Percentiles rank a stretch among this genome's conserved stretches.
phyloP scores from a whole-genome alignment of 2,888 invertebrate species.

The Carabus problematicus region DNA sequence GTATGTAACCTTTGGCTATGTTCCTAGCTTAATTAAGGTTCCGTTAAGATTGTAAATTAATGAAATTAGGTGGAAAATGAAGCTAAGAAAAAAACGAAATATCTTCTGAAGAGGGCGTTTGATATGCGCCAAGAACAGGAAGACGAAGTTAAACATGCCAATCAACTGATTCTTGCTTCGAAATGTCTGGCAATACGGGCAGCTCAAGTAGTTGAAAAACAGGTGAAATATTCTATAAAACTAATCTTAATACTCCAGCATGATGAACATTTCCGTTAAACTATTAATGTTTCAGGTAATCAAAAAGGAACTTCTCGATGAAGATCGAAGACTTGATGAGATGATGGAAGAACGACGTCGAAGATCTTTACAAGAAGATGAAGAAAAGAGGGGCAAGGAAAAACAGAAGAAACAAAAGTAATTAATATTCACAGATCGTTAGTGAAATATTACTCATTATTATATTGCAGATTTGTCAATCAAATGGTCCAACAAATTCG shows the following conservation, averaged over 20 bases:
- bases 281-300: conserved; percentile 56
- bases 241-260: conserved; percentile 4
- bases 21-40: conserved; percentile 13
- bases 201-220: conserved; percentile 77
- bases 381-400: conserved; percentile 56
- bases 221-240: conserved; percentile 49
- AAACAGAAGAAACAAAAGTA: conserved; percentile 49
- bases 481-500: conserved; percentile 61
- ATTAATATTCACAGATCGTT: conserved; percentile 41
- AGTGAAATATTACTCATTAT: conserved; percentile 2
- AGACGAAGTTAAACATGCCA: conserved; percentile 75
- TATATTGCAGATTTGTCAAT: conserved; percentile 49
- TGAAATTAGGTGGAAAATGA: conserved; percentile 60
- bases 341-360: conserved; percentile 76
- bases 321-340: conserved; percentile 67
- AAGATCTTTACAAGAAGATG: conserved; percentile 64
- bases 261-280: conserved; percentile 30
- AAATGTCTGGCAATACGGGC: conserved; percentile 87
- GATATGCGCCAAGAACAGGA: conserved; percentile 66
- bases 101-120: conserved; percentile 62
- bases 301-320: conserved; percentile 65
- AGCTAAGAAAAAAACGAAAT: conserved; percentile 60
- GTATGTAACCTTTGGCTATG: neutral
- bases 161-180: conserved; percentile 79
- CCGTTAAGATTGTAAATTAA: conserved; percentile 5